phyloP scores from a whole-genome alignment of 2,888 invertebrate species.

The Sinelater perroti region DNA sequence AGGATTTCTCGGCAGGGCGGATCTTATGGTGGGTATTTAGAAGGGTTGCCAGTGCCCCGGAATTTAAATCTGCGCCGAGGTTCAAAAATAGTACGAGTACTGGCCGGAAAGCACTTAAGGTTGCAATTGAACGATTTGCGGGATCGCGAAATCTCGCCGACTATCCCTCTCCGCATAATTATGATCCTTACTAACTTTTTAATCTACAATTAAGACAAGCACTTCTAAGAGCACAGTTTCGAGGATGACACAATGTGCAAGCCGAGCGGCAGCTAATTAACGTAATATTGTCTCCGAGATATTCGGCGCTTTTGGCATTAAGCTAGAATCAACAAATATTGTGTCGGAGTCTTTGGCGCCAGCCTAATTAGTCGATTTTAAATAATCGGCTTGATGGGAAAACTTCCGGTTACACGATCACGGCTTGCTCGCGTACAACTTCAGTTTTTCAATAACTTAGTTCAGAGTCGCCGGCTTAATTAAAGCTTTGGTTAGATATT shows the following conservation, averaged over 20 bases:
- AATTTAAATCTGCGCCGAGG: no score
- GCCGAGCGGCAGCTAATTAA: constrained; percentile 43
- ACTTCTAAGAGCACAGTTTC: constrained; percentile 43
- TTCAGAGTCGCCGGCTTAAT: constrained; percentile 5
- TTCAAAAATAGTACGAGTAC: no score
- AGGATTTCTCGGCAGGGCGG: no score
- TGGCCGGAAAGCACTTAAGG: no score
- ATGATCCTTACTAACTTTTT: constrained; percentile 45
- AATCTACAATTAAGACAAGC: constrained; percentile 47
- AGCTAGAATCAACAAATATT: constrained; percentile 22
- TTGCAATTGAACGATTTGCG: constrained; percentile 12
- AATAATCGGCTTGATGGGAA: constrained; percentile 17
- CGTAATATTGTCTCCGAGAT: constrained; percentile 41
- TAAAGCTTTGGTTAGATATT: neutral
- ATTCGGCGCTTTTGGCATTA: constrained; percentile 30
- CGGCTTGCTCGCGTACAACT: constrained; percentile 1
- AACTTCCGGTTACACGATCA: constrained; percentile 8
- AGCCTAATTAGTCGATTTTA: constrained; percentile 20
- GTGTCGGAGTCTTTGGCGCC: constrained; percentile 12
- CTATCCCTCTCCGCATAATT: constrained; percentile 40
- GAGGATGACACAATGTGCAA: constrained; percentile 44
- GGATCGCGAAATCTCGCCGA: constrained; percentile 18
- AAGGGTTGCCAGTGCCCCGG: no score
- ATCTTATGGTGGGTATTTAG: no score
- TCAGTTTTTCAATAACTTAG: constrained; percentile 12